Evolutionary conservation across 2,797 vertebrate species (phyloP).

Genomic region (Vultur gryphus): DNA sequence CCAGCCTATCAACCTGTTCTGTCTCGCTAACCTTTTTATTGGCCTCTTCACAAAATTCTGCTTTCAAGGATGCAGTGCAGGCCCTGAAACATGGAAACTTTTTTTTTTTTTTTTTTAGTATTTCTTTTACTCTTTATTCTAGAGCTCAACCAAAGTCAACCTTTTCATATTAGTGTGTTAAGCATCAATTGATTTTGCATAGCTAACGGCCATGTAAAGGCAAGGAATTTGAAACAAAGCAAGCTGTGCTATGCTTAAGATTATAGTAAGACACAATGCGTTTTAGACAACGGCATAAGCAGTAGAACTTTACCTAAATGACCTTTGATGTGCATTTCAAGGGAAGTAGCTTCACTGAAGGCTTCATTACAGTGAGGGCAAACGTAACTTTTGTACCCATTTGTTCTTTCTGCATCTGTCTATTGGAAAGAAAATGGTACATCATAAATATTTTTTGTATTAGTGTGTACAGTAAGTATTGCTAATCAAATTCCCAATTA

Average conservation of each 20-base stretch:
- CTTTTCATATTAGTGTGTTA: background rate
- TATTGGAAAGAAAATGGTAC: constrained; percentile 24
- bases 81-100: background rate
- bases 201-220: rapidly evolving
- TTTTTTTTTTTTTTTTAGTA: background rate
- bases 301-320: constrained; percentile 81
- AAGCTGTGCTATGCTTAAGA: background rate
- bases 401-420: constrained; percentile 63
- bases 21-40: background rate
- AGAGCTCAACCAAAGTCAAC: background rate
- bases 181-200: background rate
- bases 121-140: background rate
- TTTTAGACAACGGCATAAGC: background rate
- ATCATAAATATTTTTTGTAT: background rate
- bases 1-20: background rate
- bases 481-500: background rate
- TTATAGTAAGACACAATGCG: rapidly evolving
- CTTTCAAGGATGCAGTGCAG: background rate
- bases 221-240: background rate
- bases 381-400: constrained; percentile 72
- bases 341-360: constrained; percentile 83
- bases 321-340: constrained; percentile 88
- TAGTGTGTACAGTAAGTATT: background rate
- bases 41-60: background rate
- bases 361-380: constrained; percentile 90